Percentiles rank a stretch among this genome's conserved stretches.
These are phyloP conservation scores for Hylia prasina DNA, from an alignment of 2,113 vertebrate genomes.

Conservation along the genomic window DNA sequence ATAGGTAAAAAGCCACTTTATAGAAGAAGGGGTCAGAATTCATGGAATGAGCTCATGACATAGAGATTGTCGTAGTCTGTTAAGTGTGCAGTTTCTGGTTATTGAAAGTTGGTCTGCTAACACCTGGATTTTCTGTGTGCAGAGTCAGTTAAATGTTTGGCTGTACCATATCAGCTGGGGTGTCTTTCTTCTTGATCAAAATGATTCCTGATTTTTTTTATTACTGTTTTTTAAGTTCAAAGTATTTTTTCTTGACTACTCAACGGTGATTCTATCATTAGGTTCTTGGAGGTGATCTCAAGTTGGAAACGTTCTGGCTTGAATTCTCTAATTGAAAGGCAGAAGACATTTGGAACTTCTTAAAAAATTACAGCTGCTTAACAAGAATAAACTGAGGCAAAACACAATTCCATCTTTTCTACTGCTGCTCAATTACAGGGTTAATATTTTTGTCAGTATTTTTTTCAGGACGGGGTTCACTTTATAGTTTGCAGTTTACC, in stretches of 20 bases:
- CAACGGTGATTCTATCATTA: rapidly evolving
- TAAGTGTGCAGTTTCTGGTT: neutral
- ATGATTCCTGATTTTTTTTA: neutral
- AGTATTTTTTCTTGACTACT: neutral
- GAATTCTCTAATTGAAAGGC: neutral
- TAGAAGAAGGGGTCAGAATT: neutral
- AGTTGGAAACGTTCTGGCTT: neutral
- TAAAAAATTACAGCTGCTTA: neutral
- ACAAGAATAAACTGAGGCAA: neutral
- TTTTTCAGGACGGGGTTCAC: neutral
- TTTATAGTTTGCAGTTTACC: neutral
- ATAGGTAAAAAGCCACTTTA: neutral
- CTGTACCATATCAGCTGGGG: neutral
- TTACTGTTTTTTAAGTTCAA: neutral
- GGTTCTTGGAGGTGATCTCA: neutral
- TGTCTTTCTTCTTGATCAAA: neutral
- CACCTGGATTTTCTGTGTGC: neutral
- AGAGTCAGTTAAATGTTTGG: neutral
- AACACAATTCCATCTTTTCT: neutral
- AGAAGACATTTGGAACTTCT: neutral
- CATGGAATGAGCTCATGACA: neutral
- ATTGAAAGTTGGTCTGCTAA: neutral
- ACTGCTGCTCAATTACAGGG: neutral
- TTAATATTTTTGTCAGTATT: neutral
- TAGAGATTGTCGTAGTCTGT: neutral